A percentile compares a stretch with the other conserved stretches of the same genome.
phyloP scores from a whole-genome alignment of 2,113 vertebrate species.

The Lipotes vexillifer region DNA sequence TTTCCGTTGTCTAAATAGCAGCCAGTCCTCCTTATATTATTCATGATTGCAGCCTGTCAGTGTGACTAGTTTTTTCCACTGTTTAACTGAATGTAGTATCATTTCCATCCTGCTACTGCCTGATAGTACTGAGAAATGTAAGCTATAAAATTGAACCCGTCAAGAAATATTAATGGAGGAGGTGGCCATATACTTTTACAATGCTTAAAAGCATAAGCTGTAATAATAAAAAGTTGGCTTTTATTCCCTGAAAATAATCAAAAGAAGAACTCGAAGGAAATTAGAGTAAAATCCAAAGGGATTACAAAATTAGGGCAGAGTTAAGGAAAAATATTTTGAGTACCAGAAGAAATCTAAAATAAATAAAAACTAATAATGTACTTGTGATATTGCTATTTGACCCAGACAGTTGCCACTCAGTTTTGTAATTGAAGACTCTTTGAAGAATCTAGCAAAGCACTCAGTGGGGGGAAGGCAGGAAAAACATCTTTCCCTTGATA shows the following conservation, averaged over 20 bases:
- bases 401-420: not conserved
- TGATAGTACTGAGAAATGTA: slow-evolving; percentile 11
- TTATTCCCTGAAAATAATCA: slow-evolving; percentile 46
- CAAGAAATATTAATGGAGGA: slow-evolving; percentile 37
- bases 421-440: slow-evolving; percentile 19
- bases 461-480: not conserved
- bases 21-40: slow-evolving; percentile 15
- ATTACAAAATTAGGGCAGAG: slow-evolving; percentile 28
- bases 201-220: not conserved
- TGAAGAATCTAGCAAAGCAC: not conserved
- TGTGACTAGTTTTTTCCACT: slow-evolving; percentile 39
- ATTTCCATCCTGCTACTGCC: slow-evolving; percentile 50
- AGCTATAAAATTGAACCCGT: not conserved
- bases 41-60: slow-evolving; percentile 29
- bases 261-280: slow-evolving; percentile 46
- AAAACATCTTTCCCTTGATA: not conserved
- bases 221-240: slow-evolving; percentile 51
- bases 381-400: not conserved
- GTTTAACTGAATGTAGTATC: not conserved
- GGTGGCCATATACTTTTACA: not conserved
- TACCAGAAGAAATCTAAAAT: slow-evolving; percentile 47
- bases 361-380: not conserved
- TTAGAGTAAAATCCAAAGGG: slow-evolving; percentile 46
- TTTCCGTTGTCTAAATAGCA: slow-evolving; percentile 47
- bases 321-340: slow-evolving; percentile 40